Evolutionary conservation across 2,797 vertebrate species (phyloP).

Genomic region (Leptodactylus fallax): DNA sequence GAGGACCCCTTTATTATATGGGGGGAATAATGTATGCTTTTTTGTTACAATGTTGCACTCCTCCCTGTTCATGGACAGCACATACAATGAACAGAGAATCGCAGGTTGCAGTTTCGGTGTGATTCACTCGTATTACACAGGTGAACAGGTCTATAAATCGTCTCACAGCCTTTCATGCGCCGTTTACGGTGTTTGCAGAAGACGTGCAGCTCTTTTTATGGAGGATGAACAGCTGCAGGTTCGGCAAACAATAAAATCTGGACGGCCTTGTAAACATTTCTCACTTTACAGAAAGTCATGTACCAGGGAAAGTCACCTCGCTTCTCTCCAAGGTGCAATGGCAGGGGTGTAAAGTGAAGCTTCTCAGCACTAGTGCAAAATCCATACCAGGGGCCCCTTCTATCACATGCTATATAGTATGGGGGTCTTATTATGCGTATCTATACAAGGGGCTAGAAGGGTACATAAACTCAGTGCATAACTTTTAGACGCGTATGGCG

Average conservation of each 20-base stretch:
- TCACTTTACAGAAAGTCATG: not conserved
- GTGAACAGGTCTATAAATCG: not conserved
- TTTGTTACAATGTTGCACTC: not conserved
- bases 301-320: not conserved
- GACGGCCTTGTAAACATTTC: not conserved
- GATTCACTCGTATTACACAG: not conserved
- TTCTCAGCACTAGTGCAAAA: not conserved
- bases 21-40: not conserved
- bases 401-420: too few species aligned
- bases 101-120: not conserved
- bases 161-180: not conserved
- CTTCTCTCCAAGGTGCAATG: not conserved
- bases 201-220: not conserved
- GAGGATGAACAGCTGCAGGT: not conserved
- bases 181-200: not conserved
- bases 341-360: not conserved
- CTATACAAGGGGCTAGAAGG: too few species aligned
- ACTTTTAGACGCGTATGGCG: too few species aligned
- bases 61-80: not conserved
- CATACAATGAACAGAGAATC: not conserved
- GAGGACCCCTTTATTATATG: too few species aligned
- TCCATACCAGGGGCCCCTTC: not conserved
- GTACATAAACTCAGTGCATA: too few species aligned
- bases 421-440: too few species aligned
- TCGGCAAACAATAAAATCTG: not conserved